Conservation (phyloP, 2,113 vertebrate species). For the Leucopsar rothschildi region DNA sequence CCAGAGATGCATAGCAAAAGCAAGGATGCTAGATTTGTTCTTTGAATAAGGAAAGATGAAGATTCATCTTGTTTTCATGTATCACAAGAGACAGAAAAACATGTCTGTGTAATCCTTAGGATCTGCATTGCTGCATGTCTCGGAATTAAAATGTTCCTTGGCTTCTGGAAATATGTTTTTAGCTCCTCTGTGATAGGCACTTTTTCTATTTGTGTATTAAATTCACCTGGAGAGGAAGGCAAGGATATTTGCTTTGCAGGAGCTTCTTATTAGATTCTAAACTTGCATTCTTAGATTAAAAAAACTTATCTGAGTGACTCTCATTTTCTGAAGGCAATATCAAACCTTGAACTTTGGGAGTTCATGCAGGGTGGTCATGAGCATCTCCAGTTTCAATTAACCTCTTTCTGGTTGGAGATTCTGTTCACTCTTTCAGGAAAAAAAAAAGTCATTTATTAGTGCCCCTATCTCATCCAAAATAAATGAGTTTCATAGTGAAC, state of each 20-base stretch:
- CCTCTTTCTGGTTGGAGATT: neutral
- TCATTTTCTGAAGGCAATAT: neutral
- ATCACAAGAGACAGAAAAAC: neutral
- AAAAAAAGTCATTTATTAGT: neutral
- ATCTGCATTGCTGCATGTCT: neutral
- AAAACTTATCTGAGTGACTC: neutral
- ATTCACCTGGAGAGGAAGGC: neutral
- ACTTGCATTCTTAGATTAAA: neutral
- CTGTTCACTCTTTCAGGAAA: neutral
- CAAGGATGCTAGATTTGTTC: neutral
- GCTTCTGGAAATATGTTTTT: neutral
- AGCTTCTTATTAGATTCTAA: neutral
- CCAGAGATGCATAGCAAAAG: neutral
- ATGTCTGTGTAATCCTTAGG: neutral
- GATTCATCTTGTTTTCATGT: neutral
- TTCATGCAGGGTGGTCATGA: neutral
- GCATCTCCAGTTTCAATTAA: conserved; percentile 35
- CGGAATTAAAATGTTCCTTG: neutral
- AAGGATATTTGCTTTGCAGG: neutral
- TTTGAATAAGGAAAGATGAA: neutral
- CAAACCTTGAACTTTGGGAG: neutral
- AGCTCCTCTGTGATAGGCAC: neutral
- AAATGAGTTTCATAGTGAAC: neutral
- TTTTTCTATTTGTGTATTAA: neutral
- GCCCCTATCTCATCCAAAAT: neutral